Percentiles rank a stretch among this genome's conserved stretches.
These are phyloP conservation scores for Propithecus deckenii DNA, from an alignment of 2,797 vertebrate species.

Conservation along the genomic window DNA sequence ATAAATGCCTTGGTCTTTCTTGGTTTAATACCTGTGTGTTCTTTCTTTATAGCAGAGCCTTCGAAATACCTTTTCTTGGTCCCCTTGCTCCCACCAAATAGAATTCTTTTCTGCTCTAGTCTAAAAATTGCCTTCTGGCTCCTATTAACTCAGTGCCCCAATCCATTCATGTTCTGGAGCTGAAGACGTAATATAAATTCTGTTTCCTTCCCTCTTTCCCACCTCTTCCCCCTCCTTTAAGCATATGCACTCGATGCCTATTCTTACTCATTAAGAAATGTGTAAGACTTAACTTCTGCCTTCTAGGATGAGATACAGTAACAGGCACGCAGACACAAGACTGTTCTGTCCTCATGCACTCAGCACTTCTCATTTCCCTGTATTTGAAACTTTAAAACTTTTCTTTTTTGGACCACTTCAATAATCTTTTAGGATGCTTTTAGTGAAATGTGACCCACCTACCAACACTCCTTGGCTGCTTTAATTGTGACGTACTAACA, in stretches of 20 bases:
- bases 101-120: background rate
- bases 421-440: background rate
- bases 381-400: background rate
- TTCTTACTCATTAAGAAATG: background rate
- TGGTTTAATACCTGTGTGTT: background rate
- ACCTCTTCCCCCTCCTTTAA: background rate
- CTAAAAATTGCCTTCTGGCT: background rate
- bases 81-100: background rate
- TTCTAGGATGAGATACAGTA: background rate
- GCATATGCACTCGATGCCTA: background rate
- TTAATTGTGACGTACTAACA: background rate
- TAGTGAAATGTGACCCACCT: background rate
- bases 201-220: background rate
- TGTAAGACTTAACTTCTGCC: background rate
- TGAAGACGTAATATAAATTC: background rate
- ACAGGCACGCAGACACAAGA: background rate
- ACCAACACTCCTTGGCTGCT: background rate
- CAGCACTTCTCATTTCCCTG: background rate
- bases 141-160: background rate
- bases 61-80: background rate
- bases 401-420: background rate
- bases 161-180: background rate
- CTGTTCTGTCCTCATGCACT: accelerated
- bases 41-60: background rate
- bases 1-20: background rate